A percentile compares a stretch with the other conserved stretches of the same genome.
phyloP scores from a whole-genome alignment of 2,888 invertebrate genomes.

The Caenorhabditis zanzibari region DNA sequence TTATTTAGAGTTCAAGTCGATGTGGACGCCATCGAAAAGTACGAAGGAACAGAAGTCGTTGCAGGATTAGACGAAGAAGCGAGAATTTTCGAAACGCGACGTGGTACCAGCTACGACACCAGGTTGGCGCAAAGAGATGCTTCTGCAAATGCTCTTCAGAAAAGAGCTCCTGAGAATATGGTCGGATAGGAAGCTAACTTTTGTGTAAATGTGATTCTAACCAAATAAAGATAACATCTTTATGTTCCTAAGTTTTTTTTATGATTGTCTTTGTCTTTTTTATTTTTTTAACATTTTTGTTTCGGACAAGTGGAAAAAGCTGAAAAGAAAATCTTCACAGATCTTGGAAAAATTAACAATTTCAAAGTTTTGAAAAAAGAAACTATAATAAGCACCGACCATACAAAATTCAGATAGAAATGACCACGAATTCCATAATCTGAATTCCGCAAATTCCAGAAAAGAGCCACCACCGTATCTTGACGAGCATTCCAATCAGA shows the following conservation, averaged over 20 bases:
- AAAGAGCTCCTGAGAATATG: conserved; percentile 47
- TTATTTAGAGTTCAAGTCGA: conserved; percentile 73
- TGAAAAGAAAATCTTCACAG: background rate
- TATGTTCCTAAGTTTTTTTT: conserved; percentile 22
- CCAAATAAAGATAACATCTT: conserved; percentile 42
- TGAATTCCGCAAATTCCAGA: conserved; percentile 36
- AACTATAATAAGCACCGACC: background rate
- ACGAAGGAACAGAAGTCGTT: conserved; percentile 82
- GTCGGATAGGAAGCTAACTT: conserved; percentile 31
- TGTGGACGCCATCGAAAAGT: conserved; percentile 82
- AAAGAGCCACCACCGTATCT: conserved; percentile 50
- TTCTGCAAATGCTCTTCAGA: conserved; percentile 53
- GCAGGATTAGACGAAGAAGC: conserved; percentile 84
- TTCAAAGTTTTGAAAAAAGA: background rate
- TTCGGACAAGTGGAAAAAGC: no score
- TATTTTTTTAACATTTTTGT: background rate
- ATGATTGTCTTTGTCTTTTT: conserved; percentile 1
- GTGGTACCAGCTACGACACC: conserved; percentile 70
- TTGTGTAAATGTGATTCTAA: conserved; percentile 46
- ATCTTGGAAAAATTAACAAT: background rate
- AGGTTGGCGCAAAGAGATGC: conserved; percentile 67
- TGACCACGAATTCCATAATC: no score
- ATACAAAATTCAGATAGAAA: no score
- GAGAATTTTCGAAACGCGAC: conserved; percentile 79
- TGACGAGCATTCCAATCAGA: conserved; percentile 34